Evolutionary conservation across 2,113 vertebrate genomes (phyloP).

Genomic region (Apodemus sylvaticus): DNA sequence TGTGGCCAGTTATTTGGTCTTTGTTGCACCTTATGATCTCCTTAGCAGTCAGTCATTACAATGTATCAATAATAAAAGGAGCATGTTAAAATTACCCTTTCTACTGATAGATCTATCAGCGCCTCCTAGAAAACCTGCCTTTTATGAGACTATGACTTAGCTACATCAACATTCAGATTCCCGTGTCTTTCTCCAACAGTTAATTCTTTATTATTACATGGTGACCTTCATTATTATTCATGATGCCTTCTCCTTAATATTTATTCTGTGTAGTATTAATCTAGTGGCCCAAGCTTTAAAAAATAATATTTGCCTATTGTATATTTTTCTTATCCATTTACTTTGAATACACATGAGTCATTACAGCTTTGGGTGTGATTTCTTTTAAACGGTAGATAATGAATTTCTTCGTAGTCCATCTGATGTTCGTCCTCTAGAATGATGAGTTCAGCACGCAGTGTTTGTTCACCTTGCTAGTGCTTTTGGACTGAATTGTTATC

Average conservation of each 20-base stretch:
- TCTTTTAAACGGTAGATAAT: neutral
- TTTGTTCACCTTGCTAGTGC: neutral
- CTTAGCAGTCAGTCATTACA: neutral
- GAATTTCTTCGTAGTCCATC: neutral
- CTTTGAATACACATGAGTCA: neutral
- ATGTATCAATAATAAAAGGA: conserved; percentile 12
- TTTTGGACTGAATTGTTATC: conserved; percentile 6
- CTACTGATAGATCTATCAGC: neutral
- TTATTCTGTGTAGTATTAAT: conserved; percentile 2
- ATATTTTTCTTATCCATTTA: conserved; percentile 15
- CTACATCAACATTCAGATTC: neutral
- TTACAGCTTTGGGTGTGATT: neutral
- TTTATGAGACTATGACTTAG: neutral
- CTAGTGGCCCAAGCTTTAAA: neutral
- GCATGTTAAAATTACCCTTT: neutral
- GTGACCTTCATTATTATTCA: conserved; percentile 10
- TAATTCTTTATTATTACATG: conserved; percentile 20
- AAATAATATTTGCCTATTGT: conserved; percentile 10
- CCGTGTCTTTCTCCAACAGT: neutral
- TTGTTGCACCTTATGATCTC: neutral
- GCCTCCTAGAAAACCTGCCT: neutral
- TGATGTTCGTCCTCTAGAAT: neutral
- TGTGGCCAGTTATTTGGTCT: neutral
- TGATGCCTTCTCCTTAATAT: neutral
- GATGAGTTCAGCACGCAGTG: neutral